Evolutionary conservation across 2,113 vertebrate genomes (phyloP).

Genomic region (Sinocyclocheilus maitianheensis): DNA sequence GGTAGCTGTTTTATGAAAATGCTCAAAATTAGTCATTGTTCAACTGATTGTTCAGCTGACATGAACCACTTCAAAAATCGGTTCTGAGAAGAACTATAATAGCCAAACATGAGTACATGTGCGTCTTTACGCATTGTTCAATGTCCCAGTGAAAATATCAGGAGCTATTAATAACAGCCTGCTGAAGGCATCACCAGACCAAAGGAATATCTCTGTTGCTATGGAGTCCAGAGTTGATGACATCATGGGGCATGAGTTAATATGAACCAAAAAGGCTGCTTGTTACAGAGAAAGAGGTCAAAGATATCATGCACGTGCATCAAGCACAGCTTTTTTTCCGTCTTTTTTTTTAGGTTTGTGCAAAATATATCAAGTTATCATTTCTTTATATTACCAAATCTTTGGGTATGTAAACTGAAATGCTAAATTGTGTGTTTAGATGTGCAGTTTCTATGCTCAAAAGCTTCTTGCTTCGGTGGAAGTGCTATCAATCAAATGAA

Average conservation of each 20-base stretch:
- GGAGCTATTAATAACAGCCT: slow-evolving; percentile 72
- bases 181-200: slow-evolving; percentile 45
- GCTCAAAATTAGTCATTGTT: background rate
- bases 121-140: slow-evolving; percentile 8
- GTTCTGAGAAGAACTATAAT: slow-evolving; percentile 23
- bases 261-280: slow-evolving; percentile 60
- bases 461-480: background rate
- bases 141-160: slow-evolving; percentile 63
- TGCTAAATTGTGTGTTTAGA: background rate
- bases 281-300: slow-evolving; percentile 33
- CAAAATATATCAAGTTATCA: background rate
- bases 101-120: background rate
- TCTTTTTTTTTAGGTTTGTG: background rate
- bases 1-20: background rate
- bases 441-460: background rate
- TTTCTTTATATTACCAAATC: background rate
- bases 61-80: background rate
- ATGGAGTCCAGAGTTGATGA: slow-evolving; percentile 73
- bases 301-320: background rate
- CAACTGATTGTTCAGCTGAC: background rate
- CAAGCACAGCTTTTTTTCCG: background rate
- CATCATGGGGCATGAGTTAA: slow-evolving; percentile 63
- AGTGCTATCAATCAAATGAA: slow-evolving; percentile 37
- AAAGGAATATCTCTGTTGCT: slow-evolving; percentile 72
- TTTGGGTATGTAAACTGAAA: background rate